Evolutionary conservation across 2,888 invertebrate species (phyloP), one percentile per base, ranked within the genome.

Genomic region (Callimorpha dominula): DNA sequence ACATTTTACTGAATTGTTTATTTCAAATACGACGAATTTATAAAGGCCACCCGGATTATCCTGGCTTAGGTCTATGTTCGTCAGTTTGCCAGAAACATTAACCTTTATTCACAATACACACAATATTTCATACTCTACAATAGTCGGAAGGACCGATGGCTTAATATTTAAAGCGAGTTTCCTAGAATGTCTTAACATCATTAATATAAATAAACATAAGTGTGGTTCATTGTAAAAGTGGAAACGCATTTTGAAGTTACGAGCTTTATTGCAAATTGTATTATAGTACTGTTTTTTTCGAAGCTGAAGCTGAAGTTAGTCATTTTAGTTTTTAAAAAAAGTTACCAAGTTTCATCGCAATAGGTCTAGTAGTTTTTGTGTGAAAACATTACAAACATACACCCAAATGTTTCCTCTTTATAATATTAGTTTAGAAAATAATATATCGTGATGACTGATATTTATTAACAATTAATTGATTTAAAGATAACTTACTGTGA

Each of bases 11-110:
- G 60, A 60, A 60, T 60, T 60, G 4, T 60, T 60, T 60, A 60
- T 60, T 31, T 57, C 12, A 60, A 60, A 60, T 60, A 60, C 31
- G 60, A 14, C 14, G 31, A 60, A 60, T 31, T 60, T 14, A 31
- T 60, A 31, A 60, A 60, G 14, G 31, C 31, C 60, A 50, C 50
- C 14, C 60, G 14, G 60, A 60, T 60, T 60, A 60, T 31, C 31
- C 60, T 60, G 7, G 54, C 60, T 60, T 60, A 60, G 31, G 60
- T 11, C 12, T 57, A 9, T 11, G 57, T 57, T 60, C 60, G 31
- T 60, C 4, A 60, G 42, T 67, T 31, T 67, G 9, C 54, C 54
- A 68, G 54, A 14, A 60, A 60, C 31, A 60, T 60, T 60, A 60
- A 60, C 31, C 20, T 31, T 60, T 14, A 57, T 31, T 12, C 5